Base-by-base conservation (phyloP, 2,113 vertebrate species). In the Peromyscus californicus region DNA sequence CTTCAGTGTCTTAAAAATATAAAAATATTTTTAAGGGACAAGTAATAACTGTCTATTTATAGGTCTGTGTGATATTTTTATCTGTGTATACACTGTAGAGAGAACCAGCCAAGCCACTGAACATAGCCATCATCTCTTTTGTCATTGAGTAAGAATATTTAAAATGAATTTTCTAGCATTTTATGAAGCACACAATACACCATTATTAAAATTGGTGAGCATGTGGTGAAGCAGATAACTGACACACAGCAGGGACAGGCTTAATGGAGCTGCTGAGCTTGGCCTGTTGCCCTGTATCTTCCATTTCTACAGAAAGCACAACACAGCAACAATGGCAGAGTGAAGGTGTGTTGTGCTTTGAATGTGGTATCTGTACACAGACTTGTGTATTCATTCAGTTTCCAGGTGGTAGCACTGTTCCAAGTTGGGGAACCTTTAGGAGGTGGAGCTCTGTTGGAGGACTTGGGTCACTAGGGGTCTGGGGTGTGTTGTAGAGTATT, bases 161-260 rank as follows among this genome's bases (percentile, higher is more conserved):
- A 48, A 80, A 89, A 33, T 51, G 48, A 48, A 21, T 63, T 54
- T 24, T n/a, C 70, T 54, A 42, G 24, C 24, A 65, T 75, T 84
- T 74, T 84, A 65, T 57, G 26, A 82, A 90, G 51, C 61, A 42
- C 48, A 22, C 31, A 65, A 33, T 57, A 15, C 31, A 51, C 9
- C 57, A 19, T 85, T 59, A 36, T 45, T 85, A 57, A 42, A 17
- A 36, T 29, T 26, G 45, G 13, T 22, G 59, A 85, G 59, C 36
- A 48, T 69, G 48, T 24, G 36, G 21, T 29, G 16, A 59, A 76
- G 13, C 12, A 31, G 42, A 65, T 42, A 59, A 54, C 57, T 65
- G 59, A 65, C n/a, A 26, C 69, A 45, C 57, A 75, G 96, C 97
- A 97, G 97, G 97, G 39, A 90, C 10, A 95, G 36, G 59, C 16